phyloP scores from a whole-genome alignment of 2,888 invertebrate species.

The Caenorhabditis doughertyi region DNA sequence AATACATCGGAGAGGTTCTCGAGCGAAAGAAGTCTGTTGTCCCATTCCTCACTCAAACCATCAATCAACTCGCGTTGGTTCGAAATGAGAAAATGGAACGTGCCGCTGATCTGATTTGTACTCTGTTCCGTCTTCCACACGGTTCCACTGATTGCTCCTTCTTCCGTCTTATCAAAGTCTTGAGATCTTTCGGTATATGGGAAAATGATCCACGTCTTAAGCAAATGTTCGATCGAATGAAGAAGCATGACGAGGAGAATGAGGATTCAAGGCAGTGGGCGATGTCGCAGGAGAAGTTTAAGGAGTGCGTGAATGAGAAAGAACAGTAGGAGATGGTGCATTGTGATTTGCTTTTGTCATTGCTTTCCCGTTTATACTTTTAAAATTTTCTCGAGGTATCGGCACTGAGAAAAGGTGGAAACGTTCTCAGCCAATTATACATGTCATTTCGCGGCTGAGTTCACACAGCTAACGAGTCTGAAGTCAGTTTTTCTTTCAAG shows the following conservation, averaged over 20 bases:
- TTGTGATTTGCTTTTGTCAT: too few relatives aligned
- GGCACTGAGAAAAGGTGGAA: too few relatives aligned
- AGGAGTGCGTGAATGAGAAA: slow-evolving; percentile 64
- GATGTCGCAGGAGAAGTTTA: slow-evolving; percentile 76
- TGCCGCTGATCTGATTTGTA: slow-evolving; percentile 62
- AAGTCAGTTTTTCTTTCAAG: too few relatives aligned
- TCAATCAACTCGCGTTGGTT: slow-evolving; percentile 52
- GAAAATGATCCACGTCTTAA: slow-evolving; percentile 73
- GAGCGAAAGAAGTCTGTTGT: slow-evolving; percentile 67
- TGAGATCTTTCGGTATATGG: slow-evolving; percentile 80
- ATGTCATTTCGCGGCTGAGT: too few relatives aligned
- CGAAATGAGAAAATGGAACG: slow-evolving; percentile 60
- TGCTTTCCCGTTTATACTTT: too few relatives aligned
- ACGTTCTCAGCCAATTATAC: too few relatives aligned
- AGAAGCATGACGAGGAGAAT: slow-evolving; percentile 77
- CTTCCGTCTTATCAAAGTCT: slow-evolving; percentile 64
- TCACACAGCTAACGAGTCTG: too few relatives aligned
- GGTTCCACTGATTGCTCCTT: slow-evolving; percentile 58
- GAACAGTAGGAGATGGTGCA: too few relatives aligned
- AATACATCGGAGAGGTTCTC: slow-evolving; percentile 65
- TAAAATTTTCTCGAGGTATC: too few relatives aligned
- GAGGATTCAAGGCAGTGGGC: slow-evolving; percentile 80
- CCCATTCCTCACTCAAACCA: slow-evolving; percentile 58
- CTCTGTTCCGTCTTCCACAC: slow-evolving; percentile 59
- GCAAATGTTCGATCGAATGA: slow-evolving; percentile 71